Percentiles rank a stretch among this genome's conserved stretches.
Conservation (phyloP, 2,797 vertebrate genomes). For the Acanthis flammea region DNA sequence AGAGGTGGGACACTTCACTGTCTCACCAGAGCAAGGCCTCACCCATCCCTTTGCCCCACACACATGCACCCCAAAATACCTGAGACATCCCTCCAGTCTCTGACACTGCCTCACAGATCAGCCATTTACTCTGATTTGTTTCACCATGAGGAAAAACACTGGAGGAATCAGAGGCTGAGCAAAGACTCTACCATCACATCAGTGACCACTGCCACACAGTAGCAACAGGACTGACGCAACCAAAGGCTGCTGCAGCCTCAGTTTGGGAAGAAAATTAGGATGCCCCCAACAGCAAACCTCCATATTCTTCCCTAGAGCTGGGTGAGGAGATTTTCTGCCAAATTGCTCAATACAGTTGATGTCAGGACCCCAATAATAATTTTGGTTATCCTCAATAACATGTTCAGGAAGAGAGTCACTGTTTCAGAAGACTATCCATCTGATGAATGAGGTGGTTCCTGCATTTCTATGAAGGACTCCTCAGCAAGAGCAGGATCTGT, state of each 20-base stretch:
- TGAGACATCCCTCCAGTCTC: not conserved
- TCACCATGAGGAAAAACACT: not conserved
- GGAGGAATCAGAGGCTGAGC: not conserved
- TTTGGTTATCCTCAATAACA: not conserved
- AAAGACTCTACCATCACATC: not conserved
- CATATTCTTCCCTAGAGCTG: not conserved
- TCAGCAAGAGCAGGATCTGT: not conserved
- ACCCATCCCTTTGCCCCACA: not conserved
- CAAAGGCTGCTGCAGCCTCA: not conserved
- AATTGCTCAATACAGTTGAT: not conserved
- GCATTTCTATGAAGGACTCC: not conserved
- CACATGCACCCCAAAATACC: too few relatives aligned
- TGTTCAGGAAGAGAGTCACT: not conserved
- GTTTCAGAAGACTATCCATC: not conserved
- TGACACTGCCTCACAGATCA: not conserved
- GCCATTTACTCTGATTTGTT: not conserved
- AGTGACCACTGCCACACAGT: not conserved
- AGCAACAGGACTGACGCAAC: accelerated
- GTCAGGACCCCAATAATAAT: not conserved
- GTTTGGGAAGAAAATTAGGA: not conserved
- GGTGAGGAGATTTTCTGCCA: not conserved
- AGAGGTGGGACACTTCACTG: not conserved
- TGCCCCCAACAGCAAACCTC: not conserved
- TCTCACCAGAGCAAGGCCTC: not conserved
- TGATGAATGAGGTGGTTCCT: not conserved